Conservation (phyloP, 2,888 invertebrate species). For the Ypsolopha scabrella region DNA sequence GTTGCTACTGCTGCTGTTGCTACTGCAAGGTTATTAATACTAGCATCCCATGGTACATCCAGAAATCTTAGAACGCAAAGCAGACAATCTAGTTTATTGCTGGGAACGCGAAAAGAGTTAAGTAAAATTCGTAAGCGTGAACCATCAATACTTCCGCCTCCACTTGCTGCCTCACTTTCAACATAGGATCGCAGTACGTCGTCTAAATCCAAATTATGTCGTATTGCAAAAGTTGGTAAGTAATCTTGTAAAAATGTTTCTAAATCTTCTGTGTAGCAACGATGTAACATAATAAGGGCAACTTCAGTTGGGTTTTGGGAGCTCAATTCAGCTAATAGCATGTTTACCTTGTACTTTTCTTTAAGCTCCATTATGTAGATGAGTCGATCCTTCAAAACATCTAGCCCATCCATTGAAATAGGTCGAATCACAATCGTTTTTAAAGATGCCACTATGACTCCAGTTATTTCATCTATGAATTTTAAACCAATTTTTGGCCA, state of each 20-base stretch:
- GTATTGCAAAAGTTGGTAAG: slow-evolving; percentile 47
- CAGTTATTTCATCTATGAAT: slow-evolving; percentile 47
- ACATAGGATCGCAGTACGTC: slow-evolving; percentile 47
- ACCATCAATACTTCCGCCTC: slow-evolving; percentile 53
- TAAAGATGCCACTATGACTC: slow-evolving; percentile 41
- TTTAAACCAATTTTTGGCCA: slow-evolving; percentile 66
- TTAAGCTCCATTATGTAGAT: slow-evolving; percentile 50
- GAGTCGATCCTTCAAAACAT: slow-evolving; percentile 46
- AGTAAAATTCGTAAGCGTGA: slow-evolving; percentile 44
- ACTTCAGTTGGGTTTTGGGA: slow-evolving; percentile 52
- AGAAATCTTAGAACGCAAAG: slow-evolving; percentile 52
- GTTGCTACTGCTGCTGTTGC: slow-evolving; percentile 36
- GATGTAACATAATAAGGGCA: slow-evolving; percentile 53
- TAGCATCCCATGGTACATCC: slow-evolving; percentile 54
- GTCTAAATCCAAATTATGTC: slow-evolving; percentile 53
- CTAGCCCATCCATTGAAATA: slow-evolving; percentile 54
- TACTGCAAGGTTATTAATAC: slow-evolving; percentile 39
- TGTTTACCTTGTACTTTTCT: slow-evolving; percentile 60
- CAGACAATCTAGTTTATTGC: slow-evolving; percentile 46
- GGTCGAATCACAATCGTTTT: slow-evolving; percentile 48
- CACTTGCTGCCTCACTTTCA: slow-evolving; percentile 49
- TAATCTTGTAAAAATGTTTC: slow-evolving; percentile 45
- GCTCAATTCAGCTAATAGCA: slow-evolving; percentile 50
- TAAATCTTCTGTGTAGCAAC: slow-evolving; percentile 64
- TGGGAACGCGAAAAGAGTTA: slow-evolving; percentile 39